Evolutionary conservation across 2,797 vertebrate genomes (phyloP), one percentile per base, ranked within the genome.

Genomic region (Holocentrus rufus): DNA sequence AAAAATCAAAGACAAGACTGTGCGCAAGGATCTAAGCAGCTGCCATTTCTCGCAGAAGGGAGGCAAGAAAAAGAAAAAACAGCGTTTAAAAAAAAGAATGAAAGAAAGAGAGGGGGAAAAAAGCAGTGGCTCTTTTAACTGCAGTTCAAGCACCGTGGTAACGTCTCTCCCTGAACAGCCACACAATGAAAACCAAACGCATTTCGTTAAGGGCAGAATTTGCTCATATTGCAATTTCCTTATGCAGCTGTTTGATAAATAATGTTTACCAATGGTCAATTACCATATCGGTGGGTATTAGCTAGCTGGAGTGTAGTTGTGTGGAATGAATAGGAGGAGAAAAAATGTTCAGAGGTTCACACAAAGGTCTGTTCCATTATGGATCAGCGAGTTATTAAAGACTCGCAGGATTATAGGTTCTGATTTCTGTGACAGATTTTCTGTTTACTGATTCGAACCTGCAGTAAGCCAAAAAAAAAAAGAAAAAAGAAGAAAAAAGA

Each of bases 261-360:
- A 81, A 76, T 90, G 87, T 90, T 92, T 90, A 86, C 77, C 62
- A 72, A 82, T 44, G 58, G 80, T 73, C 81, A 83, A 87, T 89
- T 89, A 86, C 82, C 84, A 90, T 88, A 84, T 87, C 65, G 81
- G 81, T 74, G 70, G 49, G 65, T 80, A 83, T 82, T 82, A 85
- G 55, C 81, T 17, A 52, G 74, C 79, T 80, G 79, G 69, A 77
- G 31, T 68, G 74, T 42, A 76, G 81, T 73, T 78, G 67, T 58
- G 69, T 68, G 63, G 58, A 87, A 81, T 88, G 68, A 88, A 88
- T 77, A 62, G 71, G 60, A 75, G 70, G 68, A 56, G 68, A n/a
- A n/a, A 39, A 85, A 86, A 81, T 44, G 53, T 79, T 85, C 49
- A 59, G 58, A 79, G 80, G 82, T 87, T 90, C 87, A 92, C 55